Percentiles rank a stretch among this genome's conserved stretches.
Conservation (phyloP, 2,797 vertebrate species). For the Cyprinodon diabolis region DNA sequence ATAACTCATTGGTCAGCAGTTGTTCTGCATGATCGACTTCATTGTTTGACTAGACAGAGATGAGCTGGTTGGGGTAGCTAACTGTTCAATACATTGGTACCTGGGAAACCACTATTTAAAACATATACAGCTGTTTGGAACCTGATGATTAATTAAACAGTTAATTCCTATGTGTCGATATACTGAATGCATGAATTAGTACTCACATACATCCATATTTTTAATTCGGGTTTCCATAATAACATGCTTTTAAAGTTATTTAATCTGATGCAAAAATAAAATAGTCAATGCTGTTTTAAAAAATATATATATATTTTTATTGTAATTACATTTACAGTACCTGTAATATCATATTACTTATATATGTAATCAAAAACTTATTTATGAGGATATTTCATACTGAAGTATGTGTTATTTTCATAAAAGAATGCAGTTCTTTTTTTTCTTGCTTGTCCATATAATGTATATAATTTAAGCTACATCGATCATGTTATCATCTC, state of each 20-base stretch:
- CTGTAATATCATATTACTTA: neutral
- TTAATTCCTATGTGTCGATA: neutral
- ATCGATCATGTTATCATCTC: neutral
- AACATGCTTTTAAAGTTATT: neutral
- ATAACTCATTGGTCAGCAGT: constrained; percentile 79
- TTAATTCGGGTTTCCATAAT: neutral
- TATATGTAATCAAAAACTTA: neutral
- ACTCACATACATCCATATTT: neutral
- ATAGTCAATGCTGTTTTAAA: neutral
- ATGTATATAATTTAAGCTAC: neutral
- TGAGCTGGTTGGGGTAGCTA: constrained; percentile 56
- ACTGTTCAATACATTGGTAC: constrained; percentile 62
- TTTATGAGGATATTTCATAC: neutral
- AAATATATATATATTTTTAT: neutral
- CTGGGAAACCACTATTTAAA: constrained; percentile 23
- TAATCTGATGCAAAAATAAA: neutral
- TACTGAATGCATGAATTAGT: neutral
- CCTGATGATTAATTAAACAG: constrained; percentile 7
- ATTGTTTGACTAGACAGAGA: constrained; percentile 72
- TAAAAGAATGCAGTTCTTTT: neutral
- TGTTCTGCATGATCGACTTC: constrained; percentile 80
- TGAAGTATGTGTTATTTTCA: too few relatives aligned
- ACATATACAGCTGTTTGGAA: constrained; percentile 22
- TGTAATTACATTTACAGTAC: neutral
- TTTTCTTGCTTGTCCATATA: neutral